Evolutionary conservation across 2,797 vertebrate genomes (phyloP).

Genomic region (Myotis daubentonii): DNA sequence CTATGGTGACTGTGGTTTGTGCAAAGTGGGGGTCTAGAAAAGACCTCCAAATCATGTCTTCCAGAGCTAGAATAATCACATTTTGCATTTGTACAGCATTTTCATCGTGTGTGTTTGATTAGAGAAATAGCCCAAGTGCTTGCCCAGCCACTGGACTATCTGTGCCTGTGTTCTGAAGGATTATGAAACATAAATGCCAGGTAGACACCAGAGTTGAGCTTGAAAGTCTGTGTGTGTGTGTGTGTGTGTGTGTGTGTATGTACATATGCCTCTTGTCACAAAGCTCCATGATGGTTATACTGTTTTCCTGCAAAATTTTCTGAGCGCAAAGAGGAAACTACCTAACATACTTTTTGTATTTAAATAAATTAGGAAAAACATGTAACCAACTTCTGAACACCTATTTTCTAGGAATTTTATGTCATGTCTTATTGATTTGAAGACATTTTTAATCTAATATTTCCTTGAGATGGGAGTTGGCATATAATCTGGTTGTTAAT

Average conservation of each 20-base stretch:
- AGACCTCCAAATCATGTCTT: not conserved
- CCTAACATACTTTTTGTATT: not conserved
- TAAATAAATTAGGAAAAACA: not conserved
- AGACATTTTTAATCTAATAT: not conserved
- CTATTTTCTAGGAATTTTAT: not conserved
- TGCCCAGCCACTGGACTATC: not conserved
- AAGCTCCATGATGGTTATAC: not conserved
- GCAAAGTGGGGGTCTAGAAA: conserved; percentile 9
- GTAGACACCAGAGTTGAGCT: not conserved
- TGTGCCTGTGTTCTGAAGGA: conserved; percentile 2
- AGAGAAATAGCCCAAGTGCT: not conserved
- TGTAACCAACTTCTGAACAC: not conserved
- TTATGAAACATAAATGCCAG: not conserved
- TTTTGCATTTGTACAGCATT: conserved; percentile 44
- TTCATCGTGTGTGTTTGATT: conserved; percentile 57
- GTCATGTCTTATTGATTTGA: not conserved
- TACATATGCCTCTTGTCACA: not conserved
- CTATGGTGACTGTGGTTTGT: not conserved
- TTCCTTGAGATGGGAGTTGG: not conserved
- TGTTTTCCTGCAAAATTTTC: not conserved
- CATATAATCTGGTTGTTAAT: not conserved
- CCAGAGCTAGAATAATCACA: not conserved
- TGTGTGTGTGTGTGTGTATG: not conserved
- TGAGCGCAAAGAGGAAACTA: not conserved
- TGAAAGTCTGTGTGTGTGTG: not conserved